These are phyloP conservation scores for Geodia barretti DNA, from an alignment of 37 sponge, comb jelly and placozoan genomes.

Conservation along the genomic window DNA sequence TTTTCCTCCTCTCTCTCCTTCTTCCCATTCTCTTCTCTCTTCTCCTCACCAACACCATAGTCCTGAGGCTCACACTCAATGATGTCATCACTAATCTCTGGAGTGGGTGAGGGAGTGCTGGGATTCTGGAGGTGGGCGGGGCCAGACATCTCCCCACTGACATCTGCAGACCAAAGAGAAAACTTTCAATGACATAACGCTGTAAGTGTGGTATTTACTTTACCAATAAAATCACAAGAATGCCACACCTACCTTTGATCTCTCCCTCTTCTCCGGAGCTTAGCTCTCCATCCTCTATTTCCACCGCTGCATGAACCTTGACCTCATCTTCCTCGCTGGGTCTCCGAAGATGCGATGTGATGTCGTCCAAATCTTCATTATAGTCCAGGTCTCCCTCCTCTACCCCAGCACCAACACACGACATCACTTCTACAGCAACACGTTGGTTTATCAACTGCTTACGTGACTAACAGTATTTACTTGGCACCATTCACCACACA, in stretches of 20 bases:
- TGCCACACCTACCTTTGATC: constrained; percentile 46
- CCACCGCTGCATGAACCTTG: constrained; percentile 37
- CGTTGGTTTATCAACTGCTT: too few species aligned
- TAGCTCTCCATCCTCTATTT: constrained; percentile 48
- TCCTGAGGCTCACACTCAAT: too few species aligned
- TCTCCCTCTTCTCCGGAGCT: constrained; percentile 60
- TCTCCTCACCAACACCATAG: background rate
- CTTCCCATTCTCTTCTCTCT: background rate
- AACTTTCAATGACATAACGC: too few species aligned
- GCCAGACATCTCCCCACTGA: background rate
- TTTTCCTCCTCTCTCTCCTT: background rate
- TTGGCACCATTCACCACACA: too few species aligned
- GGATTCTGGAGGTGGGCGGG: background rate
- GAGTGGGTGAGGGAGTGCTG: background rate
- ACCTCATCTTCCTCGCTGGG: constrained; percentile 34
- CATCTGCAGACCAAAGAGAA: too few species aligned
- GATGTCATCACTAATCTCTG: too few species aligned
- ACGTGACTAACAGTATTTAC: too few species aligned
- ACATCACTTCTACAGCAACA: too few species aligned
- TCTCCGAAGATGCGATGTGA: background rate
- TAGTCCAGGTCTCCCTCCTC: constrained; percentile 47
- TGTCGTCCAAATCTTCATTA: constrained; percentile 22
- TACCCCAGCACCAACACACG: too few species aligned
- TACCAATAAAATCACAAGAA: background rate
- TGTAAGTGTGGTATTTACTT: background rate